Evolutionary conservation across 2,888 invertebrate genomes (phyloP).

Genomic region (Pachydiplax longipennis): DNA sequence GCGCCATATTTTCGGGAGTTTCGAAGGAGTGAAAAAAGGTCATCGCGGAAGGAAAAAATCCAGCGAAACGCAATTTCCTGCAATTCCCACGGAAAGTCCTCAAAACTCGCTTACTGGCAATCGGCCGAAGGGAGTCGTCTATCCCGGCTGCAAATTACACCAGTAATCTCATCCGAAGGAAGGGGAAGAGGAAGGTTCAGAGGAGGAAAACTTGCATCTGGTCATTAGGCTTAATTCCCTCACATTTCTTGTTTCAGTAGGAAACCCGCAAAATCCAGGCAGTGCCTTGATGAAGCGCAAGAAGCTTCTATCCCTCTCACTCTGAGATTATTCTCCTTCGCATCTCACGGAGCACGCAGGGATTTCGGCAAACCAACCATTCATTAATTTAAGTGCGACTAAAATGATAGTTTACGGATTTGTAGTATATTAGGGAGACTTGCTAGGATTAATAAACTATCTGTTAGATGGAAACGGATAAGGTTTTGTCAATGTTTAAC

Average conservation of each 20-base stretch:
- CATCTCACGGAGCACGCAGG: neutral
- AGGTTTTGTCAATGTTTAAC: too few species aligned
- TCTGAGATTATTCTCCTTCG: neutral
- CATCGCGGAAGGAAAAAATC: neutral
- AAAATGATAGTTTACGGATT: too few species aligned
- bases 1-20: too few species aligned
- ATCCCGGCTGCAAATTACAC: constrained; percentile 2
- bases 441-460: too few species aligned
- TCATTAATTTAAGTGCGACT: too few species aligned
- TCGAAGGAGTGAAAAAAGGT: too few species aligned
- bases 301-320: neutral
- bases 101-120: neutral
- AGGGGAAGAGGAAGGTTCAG: neutral
- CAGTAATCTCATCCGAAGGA: neutral
- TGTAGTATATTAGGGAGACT: neutral
- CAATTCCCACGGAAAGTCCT: neutral
- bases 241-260: constrained; percentile 26
- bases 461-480: too few species aligned
- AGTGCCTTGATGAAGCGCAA: constrained; percentile 5
- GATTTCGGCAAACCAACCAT: too few species aligned
- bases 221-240: constrained; percentile 35
- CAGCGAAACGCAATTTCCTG: neutral
- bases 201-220: constrained; percentile 19
- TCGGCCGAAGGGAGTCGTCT: neutral
- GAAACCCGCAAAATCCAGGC: constrained; percentile 26